phyloP scores from a whole-genome alignment of 2,113 vertebrate genomes.

The Beaufortia kweichowensis region DNA sequence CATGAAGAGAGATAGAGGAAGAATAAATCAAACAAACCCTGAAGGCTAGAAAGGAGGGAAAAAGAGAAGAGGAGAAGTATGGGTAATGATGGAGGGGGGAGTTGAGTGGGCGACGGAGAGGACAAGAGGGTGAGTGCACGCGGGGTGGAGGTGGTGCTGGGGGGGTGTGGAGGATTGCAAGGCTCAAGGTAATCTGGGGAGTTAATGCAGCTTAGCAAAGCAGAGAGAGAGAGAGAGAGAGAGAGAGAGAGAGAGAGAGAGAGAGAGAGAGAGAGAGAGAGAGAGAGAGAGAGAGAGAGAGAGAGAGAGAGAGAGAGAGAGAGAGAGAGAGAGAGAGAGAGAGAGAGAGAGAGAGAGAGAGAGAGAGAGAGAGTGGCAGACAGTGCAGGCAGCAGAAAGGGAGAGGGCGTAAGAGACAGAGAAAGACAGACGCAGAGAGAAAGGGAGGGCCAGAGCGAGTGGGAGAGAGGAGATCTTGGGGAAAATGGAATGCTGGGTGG shows the following conservation, averaged over 20 bases:
- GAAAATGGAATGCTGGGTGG: slow-evolving; percentile 87
- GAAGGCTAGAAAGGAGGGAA: slow-evolving; percentile 61
- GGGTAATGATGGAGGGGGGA: slow-evolving; percentile 61
- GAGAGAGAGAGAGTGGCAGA: slow-evolving; percentile 43
- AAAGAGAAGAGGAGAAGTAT: slow-evolving; percentile 60
- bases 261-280: slow-evolving; percentile 51
- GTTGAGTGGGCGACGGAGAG: slow-evolving; percentile 61
- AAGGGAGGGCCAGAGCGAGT: slow-evolving; percentile 24
- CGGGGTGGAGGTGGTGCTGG: slow-evolving; percentile 56
- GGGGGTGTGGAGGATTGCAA: slow-evolving; percentile 72
- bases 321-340: slow-evolving; percentile 23
- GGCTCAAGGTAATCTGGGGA: slow-evolving; percentile 78
- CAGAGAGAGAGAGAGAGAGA: slow-evolving; percentile 21
- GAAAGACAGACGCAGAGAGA: slow-evolving; percentile 43
- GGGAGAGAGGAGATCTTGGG: slow-evolving; percentile 69
- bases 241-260: slow-evolving; percentile 50
- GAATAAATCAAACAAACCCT: slow-evolving; percentile 62
- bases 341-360: slow-evolving; percentile 16
- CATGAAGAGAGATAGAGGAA: slow-evolving; percentile 54
- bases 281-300: slow-evolving; percentile 13
- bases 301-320: slow-evolving; percentile 41
- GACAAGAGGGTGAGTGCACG: slow-evolving; percentile 58
- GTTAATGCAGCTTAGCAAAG: slow-evolving; percentile 79
- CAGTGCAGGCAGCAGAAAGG: slow-evolving; percentile 48
- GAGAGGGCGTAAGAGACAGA: slow-evolving; percentile 36